Evolutionary conservation across 1,140 invertebrate genomes (phyloP), one percentile per base, ranked within the genome.

Genomic region (Sitodiplosis mosellana): DNA sequence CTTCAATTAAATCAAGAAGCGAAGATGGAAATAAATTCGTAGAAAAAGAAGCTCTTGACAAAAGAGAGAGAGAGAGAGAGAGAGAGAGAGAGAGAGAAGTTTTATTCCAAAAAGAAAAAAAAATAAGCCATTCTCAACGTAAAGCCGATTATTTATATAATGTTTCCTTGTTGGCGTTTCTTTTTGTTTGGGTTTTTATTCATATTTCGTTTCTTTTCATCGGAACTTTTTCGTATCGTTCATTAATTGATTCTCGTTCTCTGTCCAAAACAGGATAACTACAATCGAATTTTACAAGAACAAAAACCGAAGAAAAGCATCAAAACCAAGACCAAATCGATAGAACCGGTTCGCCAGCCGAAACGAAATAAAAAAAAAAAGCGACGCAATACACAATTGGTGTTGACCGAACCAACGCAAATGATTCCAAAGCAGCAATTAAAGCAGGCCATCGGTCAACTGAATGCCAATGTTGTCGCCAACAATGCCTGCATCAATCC

Each of bases 231-330:
- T 18, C 8, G 6, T 8, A 14, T n/a, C 14, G 15, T n/a, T 17
- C 11, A 21, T 51, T 42, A 18, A n/a, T 44, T 49, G 22, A 47
- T 27, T 2, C 33, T 36, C n/a, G 34, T 36, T 36, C 34, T 36
- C 34, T n/a, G n/a, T 44, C 8, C 15, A 10, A 18, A 44, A 8
- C 55, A 79, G 77, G 82, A 86, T 59, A 84, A 84, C 61, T 84
- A 84, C 63, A 73, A 79, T 58, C 77, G 78, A 59, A 70, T 79
- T 50, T 71, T 70, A 51, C 75, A 77, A 53, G 78, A 80, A 59
- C 74, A 75, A 17, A 81, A 82, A 65, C 81, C 81, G 66, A 85
- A 84, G 70, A 81, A 82, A 33, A 64, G 69, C 74, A 36, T 69
- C 83, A 63, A 84, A 83, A 54, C 71, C 80, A 17, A 77, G 78